phyloP scores from a whole-genome alignment of 2,113 vertebrate species.

The Henicopernis longicauda region DNA sequence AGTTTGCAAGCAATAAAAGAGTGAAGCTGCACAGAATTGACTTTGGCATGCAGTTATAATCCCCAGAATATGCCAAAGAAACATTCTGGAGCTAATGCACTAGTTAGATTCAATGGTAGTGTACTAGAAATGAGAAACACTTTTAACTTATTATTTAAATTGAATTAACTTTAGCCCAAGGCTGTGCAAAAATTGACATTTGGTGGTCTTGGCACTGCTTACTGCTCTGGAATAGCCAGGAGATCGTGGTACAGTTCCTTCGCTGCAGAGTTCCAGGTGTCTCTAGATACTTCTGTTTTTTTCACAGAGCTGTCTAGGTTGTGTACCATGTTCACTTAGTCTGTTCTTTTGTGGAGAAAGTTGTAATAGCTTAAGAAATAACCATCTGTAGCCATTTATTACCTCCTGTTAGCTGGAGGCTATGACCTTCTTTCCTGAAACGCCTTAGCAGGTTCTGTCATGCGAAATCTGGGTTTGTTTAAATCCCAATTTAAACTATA shows the following conservation, averaged over 20 bases:
- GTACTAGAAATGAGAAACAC: background rate
- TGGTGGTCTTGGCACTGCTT: background rate
- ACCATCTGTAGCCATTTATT: background rate
- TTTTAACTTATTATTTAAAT: background rate
- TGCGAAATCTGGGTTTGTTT: background rate
- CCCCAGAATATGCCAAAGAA: background rate
- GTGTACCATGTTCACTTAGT: accelerated
- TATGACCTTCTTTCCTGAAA: background rate
- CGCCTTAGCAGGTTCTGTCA: background rate
- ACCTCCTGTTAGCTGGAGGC: background rate
- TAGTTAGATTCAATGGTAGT: background rate
- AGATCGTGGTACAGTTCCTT: background rate
- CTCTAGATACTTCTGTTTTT: background rate
- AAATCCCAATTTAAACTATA: background rate
- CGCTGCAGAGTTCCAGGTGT: background rate
- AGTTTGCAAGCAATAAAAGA: background rate
- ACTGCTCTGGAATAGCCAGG: background rate
- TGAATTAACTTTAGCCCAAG: background rate
- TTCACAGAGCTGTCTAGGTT: background rate
- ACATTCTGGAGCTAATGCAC: background rate
- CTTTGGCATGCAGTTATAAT: background rate
- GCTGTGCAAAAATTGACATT: background rate
- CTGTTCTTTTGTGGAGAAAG: background rate
- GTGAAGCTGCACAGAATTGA: background rate
- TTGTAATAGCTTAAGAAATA: background rate